phyloP scores from a whole-genome alignment of 2,797 vertebrate species.

The Sebastes diploproa region DNA sequence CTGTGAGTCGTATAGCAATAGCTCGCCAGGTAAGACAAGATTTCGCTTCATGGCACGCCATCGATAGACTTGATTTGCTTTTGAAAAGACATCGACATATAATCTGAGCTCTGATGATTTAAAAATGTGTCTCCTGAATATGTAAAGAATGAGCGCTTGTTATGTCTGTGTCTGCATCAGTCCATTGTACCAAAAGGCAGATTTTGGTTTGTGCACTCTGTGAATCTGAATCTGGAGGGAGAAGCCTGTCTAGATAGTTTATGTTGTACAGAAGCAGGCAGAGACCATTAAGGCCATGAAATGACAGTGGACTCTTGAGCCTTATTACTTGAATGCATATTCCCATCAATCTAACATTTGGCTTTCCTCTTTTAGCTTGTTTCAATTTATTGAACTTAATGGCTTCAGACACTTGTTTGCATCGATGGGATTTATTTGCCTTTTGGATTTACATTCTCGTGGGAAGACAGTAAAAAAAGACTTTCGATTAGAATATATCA shows the following conservation, averaged over 20 bases:
- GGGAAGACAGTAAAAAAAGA: slow-evolving; percentile 44
- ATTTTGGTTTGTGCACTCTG: slow-evolving; percentile 31
- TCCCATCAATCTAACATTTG: slow-evolving; percentile 65
- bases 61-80: slow-evolving; percentile 52
- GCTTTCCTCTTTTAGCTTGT: slow-evolving; percentile 60
- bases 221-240: slow-evolving; percentile 44
- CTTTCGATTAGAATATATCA: slow-evolving; percentile 11
- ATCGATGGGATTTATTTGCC: slow-evolving; percentile 65
- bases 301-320: slow-evolving; percentile 54
- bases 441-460: slow-evolving; percentile 54
- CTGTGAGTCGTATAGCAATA: slow-evolving; percentile 59
- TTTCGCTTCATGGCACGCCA: slow-evolving; percentile 51
- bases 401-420: slow-evolving; percentile 85
- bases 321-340: slow-evolving; percentile 67
- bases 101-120: slow-evolving; percentile 21
- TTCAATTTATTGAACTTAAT: slow-evolving; percentile 67
- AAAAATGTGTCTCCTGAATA: neutral
- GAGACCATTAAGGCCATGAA: slow-evolving; percentile 54
- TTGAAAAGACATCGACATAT: slow-evolving; percentile 34
- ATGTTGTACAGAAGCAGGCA: slow-evolving; percentile 37
- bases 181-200: slow-evolving; percentile 26
- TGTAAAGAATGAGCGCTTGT: slow-evolving; percentile 35
- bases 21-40: slow-evolving; percentile 72
- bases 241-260: slow-evolving; percentile 62
- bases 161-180: slow-evolving; percentile 13